A percentile compares a stretch with the other conserved stretches of the same genome.
These are phyloP conservation scores for Thamnaconus septentrionalis DNA, from an alignment of 2,113 vertebrate species.

Conservation along the genomic window DNA sequence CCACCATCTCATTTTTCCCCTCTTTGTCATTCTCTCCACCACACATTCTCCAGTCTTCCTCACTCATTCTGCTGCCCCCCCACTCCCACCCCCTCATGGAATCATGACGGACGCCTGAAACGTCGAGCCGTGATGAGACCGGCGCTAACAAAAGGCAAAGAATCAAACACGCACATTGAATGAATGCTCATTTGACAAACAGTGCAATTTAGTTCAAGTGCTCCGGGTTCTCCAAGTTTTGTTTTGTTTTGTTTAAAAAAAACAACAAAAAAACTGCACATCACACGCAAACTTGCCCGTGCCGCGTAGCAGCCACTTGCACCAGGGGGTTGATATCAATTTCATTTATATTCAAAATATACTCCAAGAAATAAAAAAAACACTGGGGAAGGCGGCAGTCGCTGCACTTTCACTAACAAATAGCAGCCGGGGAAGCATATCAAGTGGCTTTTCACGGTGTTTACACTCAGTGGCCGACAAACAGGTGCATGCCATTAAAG, in stretches of 20 bases:
- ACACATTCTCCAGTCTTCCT: constrained; percentile 55
- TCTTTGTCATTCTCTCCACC: constrained; percentile 64
- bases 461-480: constrained; percentile 50
- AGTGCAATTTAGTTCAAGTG: constrained; percentile 23
- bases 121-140: constrained; percentile 55
- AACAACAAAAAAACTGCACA: constrained; percentile 4
- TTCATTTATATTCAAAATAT: constrained; percentile 33
- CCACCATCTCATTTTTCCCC: constrained; percentile 49
- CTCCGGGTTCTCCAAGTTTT: constrained; percentile 24
- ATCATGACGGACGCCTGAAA: constrained; percentile 55
- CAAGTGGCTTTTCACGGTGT: constrained; percentile 27
- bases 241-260: not conserved
- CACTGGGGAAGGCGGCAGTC: constrained; percentile 12
- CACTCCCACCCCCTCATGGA: constrained; percentile 17
- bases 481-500: constrained; percentile 73
- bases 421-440: constrained; percentile 37
- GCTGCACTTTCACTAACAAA: constrained; percentile 16
- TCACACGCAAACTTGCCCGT: constrained; percentile 19
- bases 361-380: constrained; percentile 26
- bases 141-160: constrained; percentile 60
- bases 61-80: constrained; percentile 38
- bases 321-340: constrained; percentile 36
- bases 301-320: constrained; percentile 28
- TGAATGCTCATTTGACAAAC: constrained; percentile 64
- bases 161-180: constrained; percentile 62